Base-by-base conservation (phyloP, 2,797 vertebrate genomes). In the Poeciliopsis turneri region DNA sequence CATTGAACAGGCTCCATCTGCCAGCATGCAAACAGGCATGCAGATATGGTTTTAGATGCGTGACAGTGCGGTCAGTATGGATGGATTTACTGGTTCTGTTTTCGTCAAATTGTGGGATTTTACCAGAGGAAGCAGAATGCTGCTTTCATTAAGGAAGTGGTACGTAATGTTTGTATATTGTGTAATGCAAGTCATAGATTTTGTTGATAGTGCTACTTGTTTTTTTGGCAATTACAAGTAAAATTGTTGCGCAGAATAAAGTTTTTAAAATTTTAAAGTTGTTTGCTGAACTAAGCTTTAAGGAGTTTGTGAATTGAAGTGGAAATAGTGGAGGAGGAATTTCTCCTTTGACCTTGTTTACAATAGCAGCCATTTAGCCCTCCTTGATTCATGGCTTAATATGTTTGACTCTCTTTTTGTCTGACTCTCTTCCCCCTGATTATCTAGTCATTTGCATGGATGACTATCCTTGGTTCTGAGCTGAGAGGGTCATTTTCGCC, bases 71-170 rank as follows among this genome's bases (percentile, higher is more conserved):
- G 49, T 82, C 23, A 25, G 11, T 20, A 23, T 5, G 2, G 11
- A 9, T 39, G 75, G 82, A 82, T 81, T 80, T 70, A 47, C 13
- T 28, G 46, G 39, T 59, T 1, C 33, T 30, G 5, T 68, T 78
- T 13, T 79, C 41, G 71, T 47, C 70, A 49, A 81, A 43, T 30
- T 66, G 61, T 70, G 51, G 71, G 64, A 78, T 69, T 43, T 74
- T 82, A 61, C 61, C 64, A 36, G 46, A 73, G 59, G 71, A 77
- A 79, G 61, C 0, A 3, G 13, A 20, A 2, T 5, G 8, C 13
- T 77, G 64, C 88, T 88, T 89, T 94, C 89, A 90, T 93, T 86
- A 92, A 94, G 95, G 93, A 93, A 86, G 92, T 91, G 96, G 96
- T 97, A 95, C 97, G 97, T 97, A 84, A 79, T 57, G 23, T 25